These are phyloP conservation scores for Tribolium freemani DNA, from an alignment of 2,888 invertebrate species.

Conservation along the genomic window DNA sequence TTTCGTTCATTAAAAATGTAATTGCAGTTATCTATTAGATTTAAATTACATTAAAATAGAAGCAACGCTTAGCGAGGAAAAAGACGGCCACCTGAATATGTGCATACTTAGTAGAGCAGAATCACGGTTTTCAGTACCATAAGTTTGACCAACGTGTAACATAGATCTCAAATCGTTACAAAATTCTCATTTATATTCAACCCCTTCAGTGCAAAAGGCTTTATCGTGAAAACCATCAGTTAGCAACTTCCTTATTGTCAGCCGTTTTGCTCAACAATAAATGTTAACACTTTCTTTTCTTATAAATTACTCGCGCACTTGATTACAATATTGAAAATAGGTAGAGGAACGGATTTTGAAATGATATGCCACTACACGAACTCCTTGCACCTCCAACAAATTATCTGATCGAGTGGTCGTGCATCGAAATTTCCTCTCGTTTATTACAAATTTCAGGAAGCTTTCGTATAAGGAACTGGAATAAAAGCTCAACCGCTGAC, in stretches of 20 bases:
- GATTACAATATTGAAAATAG: no score
- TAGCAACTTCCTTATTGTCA: conserved; percentile 54
- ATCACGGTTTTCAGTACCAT: conserved; percentile 61
- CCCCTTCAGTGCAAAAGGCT: conserved; percentile 59
- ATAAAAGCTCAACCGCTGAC: no score
- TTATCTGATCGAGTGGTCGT: no score
- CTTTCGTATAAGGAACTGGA: no score
- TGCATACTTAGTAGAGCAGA: conserved; percentile 64
- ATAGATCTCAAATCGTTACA: conserved; percentile 66
- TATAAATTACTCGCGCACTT: conserved; percentile 17
- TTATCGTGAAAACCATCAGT: conserved; percentile 57
- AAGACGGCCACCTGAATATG: conserved; percentile 53
- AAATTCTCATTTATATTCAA: conserved; percentile 65
- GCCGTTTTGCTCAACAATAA: conserved; percentile 11
- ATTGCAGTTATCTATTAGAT: no score
- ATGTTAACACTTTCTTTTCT: conserved; percentile 31
- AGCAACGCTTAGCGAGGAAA: not conserved
- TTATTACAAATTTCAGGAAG: no score
- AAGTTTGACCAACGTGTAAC: conserved; percentile 66
- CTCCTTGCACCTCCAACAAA: no score
- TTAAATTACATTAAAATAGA: no score
- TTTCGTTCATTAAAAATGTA: no score
- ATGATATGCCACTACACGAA: no score
- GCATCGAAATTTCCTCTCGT: no score
- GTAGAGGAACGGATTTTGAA: no score